Conservation (phyloP, 2,797 vertebrate genomes). For the Octomys mimax region DNA sequence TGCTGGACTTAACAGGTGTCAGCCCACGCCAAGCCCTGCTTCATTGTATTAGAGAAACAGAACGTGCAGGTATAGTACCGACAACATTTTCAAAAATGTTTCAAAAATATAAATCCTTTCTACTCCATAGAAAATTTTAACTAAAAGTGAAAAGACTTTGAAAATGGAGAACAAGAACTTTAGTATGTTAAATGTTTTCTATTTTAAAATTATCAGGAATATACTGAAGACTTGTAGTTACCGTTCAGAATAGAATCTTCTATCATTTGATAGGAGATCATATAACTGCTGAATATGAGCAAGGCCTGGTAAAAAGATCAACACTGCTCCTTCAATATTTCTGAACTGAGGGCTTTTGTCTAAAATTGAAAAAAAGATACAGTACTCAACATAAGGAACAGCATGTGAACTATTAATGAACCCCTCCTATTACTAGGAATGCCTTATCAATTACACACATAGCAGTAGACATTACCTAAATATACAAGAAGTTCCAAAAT, state of each 20-base stretch:
- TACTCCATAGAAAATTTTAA: constrained; percentile 40
- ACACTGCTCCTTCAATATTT: constrained; percentile 93
- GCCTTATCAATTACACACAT: constrained; percentile 26
- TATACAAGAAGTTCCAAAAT: constrained; percentile 94
- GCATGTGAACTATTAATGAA: constrained; percentile 14
- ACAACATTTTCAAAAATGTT: constrained; percentile 49
- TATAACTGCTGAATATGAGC: constrained; percentile 98
- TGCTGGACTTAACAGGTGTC: not conserved
- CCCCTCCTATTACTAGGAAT: not conserved
- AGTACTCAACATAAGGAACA: constrained; percentile 34
- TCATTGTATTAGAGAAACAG: constrained; percentile 27
- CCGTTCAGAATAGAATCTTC: constrained; percentile 93
- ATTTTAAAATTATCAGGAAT: constrained; percentile 41
- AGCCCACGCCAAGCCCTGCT: not conserved
- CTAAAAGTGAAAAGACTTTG: constrained; percentile 27
- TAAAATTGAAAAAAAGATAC: constrained; percentile 82
- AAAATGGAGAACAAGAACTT: constrained; percentile 44
- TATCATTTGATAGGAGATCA: constrained; percentile 94
- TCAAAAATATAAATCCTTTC: not conserved
- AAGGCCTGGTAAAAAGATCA: constrained; percentile 97
- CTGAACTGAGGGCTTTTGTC: constrained; percentile 95
- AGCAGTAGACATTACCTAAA: constrained; percentile 90
- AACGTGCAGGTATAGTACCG: constrained; percentile 5
- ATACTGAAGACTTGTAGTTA: constrained; percentile 88
- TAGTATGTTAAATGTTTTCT: not conserved